Percentiles rank a stretch among this genome's conserved stretches.
Conservation (phyloP, 2,888 invertebrate species). For the Liposcelis brunnea region DNA sequence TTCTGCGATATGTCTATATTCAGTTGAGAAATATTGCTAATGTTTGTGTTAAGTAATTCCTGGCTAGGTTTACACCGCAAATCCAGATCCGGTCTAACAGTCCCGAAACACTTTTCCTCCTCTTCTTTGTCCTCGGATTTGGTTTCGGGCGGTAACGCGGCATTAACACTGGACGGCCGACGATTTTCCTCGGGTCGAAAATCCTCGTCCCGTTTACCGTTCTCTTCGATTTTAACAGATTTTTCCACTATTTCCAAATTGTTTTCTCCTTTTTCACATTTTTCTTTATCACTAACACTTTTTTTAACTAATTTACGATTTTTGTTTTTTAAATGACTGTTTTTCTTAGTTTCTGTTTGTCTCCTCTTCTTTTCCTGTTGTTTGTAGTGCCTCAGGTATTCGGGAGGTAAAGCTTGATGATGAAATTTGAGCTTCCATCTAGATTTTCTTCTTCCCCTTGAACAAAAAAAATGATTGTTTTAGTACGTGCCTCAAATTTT, state of each 20-base stretch:
- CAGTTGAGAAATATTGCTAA: background rate
- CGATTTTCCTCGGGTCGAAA: background rate
- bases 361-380: slow-evolving; percentile 6
- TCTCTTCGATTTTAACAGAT: background rate
- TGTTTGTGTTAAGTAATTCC: background rate
- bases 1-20: slow-evolving; percentile 3
- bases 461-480: slow-evolving; percentile 9
- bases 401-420: slow-evolving; percentile 60
- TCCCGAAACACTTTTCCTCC: too few species aligned
- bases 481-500: too few species aligned
- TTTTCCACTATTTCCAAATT: background rate
- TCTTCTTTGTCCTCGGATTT: background rate
- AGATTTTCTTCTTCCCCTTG: slow-evolving; percentile 38
- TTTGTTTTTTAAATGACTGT: background rate
- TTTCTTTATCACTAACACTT: background rate
- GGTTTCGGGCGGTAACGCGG: background rate
- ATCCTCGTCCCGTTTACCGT: background rate
- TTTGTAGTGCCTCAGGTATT: slow-evolving; percentile 55
- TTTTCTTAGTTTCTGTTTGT: background rate
- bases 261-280: too few species aligned
- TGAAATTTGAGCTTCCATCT: slow-evolving; percentile 63
- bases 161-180: background rate
- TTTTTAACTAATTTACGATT: background rate
- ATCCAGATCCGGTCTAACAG: background rate
- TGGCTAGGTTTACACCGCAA: background rate